These are phyloP conservation scores for Caenorhabditis wallacei DNA, from an alignment of 2,888 invertebrate genomes.

Conservation along the genomic window DNA sequence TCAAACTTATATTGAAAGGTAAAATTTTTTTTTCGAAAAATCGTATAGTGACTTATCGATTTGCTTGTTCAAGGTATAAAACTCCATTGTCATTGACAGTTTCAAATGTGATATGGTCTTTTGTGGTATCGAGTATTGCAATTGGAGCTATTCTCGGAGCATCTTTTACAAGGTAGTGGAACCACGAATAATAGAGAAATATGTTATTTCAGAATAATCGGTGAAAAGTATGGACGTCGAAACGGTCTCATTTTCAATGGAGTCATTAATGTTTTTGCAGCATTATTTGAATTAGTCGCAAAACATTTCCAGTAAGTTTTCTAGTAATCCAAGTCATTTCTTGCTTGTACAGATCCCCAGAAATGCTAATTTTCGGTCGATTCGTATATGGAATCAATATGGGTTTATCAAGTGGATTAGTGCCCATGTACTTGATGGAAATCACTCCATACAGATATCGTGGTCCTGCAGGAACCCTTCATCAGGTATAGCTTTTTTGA, in stretches of 20 bases:
- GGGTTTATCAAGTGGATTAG: slow-evolving; percentile 84
- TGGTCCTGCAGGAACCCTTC: slow-evolving; percentile 84
- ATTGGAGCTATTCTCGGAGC: slow-evolving; percentile 81
- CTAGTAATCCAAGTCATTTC: not conserved
- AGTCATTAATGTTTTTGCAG: slow-evolving; percentile 83
- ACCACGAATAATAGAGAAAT: not conserved
- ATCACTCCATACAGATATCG: slow-evolving; percentile 84
- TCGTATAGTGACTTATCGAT: slow-evolving; percentile 3
- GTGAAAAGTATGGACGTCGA: slow-evolving; percentile 84
- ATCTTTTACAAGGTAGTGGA: slow-evolving; percentile 82
- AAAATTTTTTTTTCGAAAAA: not conserved
- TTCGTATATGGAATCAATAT: slow-evolving; percentile 83
- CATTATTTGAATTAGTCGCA: slow-evolving; percentile 83
- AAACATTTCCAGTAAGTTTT: slow-evolving; percentile 75
- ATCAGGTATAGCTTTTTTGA: slow-evolving; percentile 76
- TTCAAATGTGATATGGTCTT: slow-evolving; percentile 83
- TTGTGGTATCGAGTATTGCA: slow-evolving; percentile 83
- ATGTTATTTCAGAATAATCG: slow-evolving; percentile 78
- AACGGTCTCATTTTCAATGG: slow-evolving; percentile 82
- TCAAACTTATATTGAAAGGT: slow-evolving; percentile 77
- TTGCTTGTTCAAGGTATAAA: slow-evolving; percentile 61
- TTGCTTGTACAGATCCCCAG: slow-evolving; percentile 79
- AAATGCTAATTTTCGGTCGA: slow-evolving; percentile 84
- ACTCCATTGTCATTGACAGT: slow-evolving; percentile 65
- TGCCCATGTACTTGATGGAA: slow-evolving; percentile 85